Conservation (phyloP, 1,140 invertebrate genomes). For the Anastrepha obliqua region DNA sequence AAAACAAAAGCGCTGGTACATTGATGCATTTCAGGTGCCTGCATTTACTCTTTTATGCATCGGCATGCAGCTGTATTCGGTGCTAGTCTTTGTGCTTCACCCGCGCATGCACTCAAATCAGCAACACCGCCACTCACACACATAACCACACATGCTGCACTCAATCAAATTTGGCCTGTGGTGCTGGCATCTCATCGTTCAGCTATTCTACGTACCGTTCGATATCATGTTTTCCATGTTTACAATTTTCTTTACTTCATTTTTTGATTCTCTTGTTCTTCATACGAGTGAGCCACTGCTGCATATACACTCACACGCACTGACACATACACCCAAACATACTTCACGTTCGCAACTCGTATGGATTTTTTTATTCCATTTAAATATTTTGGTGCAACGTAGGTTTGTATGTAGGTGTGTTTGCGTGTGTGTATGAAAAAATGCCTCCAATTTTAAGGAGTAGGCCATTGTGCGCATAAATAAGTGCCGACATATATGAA, state of each 20-base stretch:
- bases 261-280: background rate
- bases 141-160: background rate
- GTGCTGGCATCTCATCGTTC: background rate
- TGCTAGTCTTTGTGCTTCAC: background rate
- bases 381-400: background rate
- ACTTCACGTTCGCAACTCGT: background rate
- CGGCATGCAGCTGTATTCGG: background rate
- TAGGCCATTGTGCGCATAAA: background rate
- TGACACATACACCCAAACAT: background rate
- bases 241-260: background rate
- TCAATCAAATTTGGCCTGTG: slow-evolving; percentile 3
- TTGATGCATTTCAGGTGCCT: background rate
- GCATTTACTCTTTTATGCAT: background rate
- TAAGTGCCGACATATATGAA: background rate
- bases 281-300: background rate
- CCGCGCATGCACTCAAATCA: background rate
- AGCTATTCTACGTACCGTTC: no score
- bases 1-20: background rate
- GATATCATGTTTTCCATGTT: background rate
- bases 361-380: background rate
- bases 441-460: background rate
- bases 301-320: no score
- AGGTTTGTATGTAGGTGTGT: background rate
- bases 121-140: background rate
- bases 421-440: background rate